phyloP scores from a whole-genome alignment of 2,113 vertebrate species.

The Muntiacus reevesi region DNA sequence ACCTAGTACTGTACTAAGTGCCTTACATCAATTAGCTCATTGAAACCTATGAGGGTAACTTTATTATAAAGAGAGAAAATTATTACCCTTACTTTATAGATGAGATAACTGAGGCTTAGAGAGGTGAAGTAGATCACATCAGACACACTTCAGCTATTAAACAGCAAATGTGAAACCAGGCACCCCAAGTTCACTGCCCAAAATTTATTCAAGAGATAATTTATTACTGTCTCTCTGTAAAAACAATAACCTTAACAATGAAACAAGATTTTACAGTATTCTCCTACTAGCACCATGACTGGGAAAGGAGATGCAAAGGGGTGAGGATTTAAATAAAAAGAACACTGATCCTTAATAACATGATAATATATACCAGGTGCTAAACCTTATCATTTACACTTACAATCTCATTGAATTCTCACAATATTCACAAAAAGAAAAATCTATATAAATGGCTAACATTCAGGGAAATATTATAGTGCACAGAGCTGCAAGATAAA shows the following conservation, averaged over 20 bases:
- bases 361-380: not conserved
- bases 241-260: not conserved
- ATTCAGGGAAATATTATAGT: not conserved
- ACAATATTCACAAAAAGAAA: not conserved
- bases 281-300: not conserved
- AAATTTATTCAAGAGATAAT: not conserved
- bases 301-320: not conserved
- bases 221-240: not conserved
- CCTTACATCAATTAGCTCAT: not conserved
- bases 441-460: not conserved
- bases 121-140: not conserved
- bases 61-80: not conserved
- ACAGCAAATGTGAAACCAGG: not conserved
- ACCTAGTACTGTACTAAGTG: not conserved
- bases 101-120: not conserved
- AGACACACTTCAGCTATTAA: not conserved
- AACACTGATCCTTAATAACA: not conserved
- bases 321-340: not conserved
- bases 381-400: not conserved
- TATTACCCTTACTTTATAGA: not conserved
- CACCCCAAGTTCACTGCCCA: not conserved
- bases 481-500: not conserved
- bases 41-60: not conserved
- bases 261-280: constrained; percentile 17
- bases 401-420: not conserved